A percentile compares a stretch with the other conserved stretches of the same genome.
phyloP scores from a whole-genome alignment of 2,888 invertebrate genomes.

The Dynastes tityus region DNA sequence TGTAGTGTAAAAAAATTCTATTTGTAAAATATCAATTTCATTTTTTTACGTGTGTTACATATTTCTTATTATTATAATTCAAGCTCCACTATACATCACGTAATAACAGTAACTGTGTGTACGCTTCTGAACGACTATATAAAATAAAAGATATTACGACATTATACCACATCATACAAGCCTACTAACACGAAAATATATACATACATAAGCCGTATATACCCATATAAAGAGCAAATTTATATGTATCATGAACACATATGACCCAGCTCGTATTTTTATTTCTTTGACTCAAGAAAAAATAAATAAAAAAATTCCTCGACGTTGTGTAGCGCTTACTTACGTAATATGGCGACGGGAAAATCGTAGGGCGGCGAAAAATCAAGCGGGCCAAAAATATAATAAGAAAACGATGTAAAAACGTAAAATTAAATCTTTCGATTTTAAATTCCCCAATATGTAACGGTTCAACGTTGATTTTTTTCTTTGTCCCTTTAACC shows the following conservation, averaged over 20 bases:
- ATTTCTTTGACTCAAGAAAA: constrained; percentile 11
- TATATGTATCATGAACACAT: constrained; percentile 10
- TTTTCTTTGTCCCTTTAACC: background rate
- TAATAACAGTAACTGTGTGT: constrained; percentile 30
- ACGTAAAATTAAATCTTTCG: constrained; percentile 24
- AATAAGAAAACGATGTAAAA: background rate
- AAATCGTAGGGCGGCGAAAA: background rate
- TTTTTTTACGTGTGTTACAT: too few relatives aligned
- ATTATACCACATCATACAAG: constrained; percentile 30
- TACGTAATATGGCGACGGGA: background rate
- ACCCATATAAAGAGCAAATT: background rate
- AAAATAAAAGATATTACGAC: constrained; percentile 46
- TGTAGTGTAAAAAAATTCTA: too few relatives aligned
- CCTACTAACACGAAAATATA: constrained; percentile 25
- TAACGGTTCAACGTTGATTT: constrained; percentile 2
- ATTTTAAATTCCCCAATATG: constrained; percentile 18
- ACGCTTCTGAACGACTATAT: constrained; percentile 24
- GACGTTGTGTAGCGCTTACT: too few relatives aligned
- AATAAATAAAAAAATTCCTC: too few relatives aligned
- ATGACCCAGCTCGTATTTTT: constrained; percentile 24
- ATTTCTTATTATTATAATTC: too few relatives aligned
- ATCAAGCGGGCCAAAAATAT: background rate
- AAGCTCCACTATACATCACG: constrained; percentile 30
- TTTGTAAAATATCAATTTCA: too few relatives aligned
- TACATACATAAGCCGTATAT: constrained; percentile 5